These are phyloP conservation scores for Pseudochaenichthys georgianus DNA, from an alignment of 2,797 vertebrate genomes.

Conservation along the genomic window DNA sequence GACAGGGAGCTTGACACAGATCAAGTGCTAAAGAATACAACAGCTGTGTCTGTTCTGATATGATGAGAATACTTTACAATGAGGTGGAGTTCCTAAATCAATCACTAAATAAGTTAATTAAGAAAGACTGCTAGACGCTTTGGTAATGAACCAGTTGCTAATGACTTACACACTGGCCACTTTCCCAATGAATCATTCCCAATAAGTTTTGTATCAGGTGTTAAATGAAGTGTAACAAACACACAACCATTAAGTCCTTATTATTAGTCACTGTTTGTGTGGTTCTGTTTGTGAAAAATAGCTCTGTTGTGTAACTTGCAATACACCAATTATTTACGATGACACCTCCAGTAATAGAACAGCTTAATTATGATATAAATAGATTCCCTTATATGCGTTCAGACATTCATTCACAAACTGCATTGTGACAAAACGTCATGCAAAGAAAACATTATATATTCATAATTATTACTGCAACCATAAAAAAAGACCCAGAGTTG, in stretches of 20 bases:
- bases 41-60: conserved; percentile 43
- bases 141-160: conserved; percentile 9
- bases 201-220: neutral
- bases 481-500: neutral
- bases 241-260: neutral
- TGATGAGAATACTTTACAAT: conserved; percentile 11
- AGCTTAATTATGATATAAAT: neutral
- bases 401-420: conserved; percentile 4
- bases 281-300: conserved; percentile 1
- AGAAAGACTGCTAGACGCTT: neutral
- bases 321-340: neutral
- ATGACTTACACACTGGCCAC: neutral
- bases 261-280: neutral
- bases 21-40: conserved; percentile 41
- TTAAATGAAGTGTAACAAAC: neutral
- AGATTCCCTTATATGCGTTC: neutral
- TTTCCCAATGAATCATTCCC: neutral
- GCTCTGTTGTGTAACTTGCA: neutral
- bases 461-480: neutral
- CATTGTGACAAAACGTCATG: neutral
- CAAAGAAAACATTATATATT: neutral
- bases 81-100: neutral
- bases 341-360: neutral
- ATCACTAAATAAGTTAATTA: neutral
- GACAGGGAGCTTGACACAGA: conserved; percentile 58